Percentiles rank a stretch among this genome's conserved stretches.
phyloP scores from a whole-genome alignment of 2,888 invertebrate species.

The Danaus chrysippus region DNA sequence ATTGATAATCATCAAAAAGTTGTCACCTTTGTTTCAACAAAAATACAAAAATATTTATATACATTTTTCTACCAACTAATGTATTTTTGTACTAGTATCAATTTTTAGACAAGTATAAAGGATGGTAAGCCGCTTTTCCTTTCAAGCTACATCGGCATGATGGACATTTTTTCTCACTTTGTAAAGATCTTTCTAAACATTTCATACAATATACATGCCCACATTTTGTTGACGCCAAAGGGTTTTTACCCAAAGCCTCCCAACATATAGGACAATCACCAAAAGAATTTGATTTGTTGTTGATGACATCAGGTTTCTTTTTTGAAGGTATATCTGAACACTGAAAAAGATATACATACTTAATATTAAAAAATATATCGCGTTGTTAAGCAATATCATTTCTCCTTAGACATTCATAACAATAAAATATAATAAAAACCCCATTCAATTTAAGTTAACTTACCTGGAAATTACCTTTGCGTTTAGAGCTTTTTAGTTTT shows the following conservation, averaged over 20 bases:
- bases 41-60: background rate
- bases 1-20: no score
- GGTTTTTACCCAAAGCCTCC: conserved; percentile 50
- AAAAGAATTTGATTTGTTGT: conserved; percentile 28
- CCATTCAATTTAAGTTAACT: background rate
- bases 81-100: background rate
- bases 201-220: conserved; percentile 58
- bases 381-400: background rate
- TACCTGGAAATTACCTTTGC: background rate
- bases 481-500: background rate
- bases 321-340: conserved; percentile 1
- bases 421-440: background rate
- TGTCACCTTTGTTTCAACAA: no score
- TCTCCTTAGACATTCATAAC: background rate
- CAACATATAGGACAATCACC: conserved; percentile 59
- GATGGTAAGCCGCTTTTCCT: conserved; percentile 48
- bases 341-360: background rate
- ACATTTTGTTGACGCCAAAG: conserved; percentile 59
- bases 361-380: background rate
- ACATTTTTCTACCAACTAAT: background rate
- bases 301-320: conserved; percentile 4
- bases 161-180: conserved; percentile 49
- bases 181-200: conserved; percentile 46
- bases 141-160: conserved; percentile 49
- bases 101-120: conserved; percentile 32